Conservation (phyloP, 1,140 invertebrate species). For the Whitmania pigra region DNA sequence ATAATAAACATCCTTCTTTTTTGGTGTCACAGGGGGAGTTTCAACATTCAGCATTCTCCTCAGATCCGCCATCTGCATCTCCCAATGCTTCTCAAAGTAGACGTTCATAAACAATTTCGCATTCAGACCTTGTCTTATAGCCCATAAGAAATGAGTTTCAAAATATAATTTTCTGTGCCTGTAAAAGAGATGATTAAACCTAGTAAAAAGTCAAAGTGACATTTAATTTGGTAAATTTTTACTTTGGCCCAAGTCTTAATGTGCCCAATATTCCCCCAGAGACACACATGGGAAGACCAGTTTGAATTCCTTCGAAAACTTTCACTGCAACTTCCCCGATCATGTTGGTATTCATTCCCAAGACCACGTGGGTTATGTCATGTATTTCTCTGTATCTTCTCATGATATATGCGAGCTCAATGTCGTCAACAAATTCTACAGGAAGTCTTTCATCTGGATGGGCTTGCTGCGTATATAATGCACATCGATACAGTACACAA, state of each 20-base stretch:
- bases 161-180: slow-evolving; percentile 69
- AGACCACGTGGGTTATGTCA: slow-evolving; percentile 77
- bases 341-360: slow-evolving; percentile 91
- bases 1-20: slow-evolving; percentile 15
- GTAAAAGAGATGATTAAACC: slow-evolving; percentile 32
- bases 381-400: slow-evolving; percentile 90
- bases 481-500: no score
- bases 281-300: slow-evolving; percentile 44
- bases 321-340: slow-evolving; percentile 77
- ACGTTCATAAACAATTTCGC: slow-evolving; percentile 65
- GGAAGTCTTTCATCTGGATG: slow-evolving; percentile 74
- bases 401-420: slow-evolving; percentile 85
- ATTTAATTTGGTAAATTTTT: slow-evolving; percentile 29
- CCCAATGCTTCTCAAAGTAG: slow-evolving; percentile 88
- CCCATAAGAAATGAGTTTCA: slow-evolving; percentile 72
- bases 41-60: slow-evolving; percentile 46
- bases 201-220: not conserved
- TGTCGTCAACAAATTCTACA: slow-evolving; percentile 81
- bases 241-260: slow-evolving; percentile 55
- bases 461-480: not conserved
- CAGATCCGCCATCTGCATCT: slow-evolving; percentile 68
- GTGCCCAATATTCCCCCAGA: slow-evolving; percentile 42
- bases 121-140: slow-evolving; percentile 61
- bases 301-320: slow-evolving; percentile 79
- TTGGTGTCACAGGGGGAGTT: slow-evolving; percentile 28